Percentiles rank a stretch among this genome's conserved stretches.
phyloP scores from a whole-genome alignment of 2,797 vertebrate genomes.

The Masticophis lateralis region DNA sequence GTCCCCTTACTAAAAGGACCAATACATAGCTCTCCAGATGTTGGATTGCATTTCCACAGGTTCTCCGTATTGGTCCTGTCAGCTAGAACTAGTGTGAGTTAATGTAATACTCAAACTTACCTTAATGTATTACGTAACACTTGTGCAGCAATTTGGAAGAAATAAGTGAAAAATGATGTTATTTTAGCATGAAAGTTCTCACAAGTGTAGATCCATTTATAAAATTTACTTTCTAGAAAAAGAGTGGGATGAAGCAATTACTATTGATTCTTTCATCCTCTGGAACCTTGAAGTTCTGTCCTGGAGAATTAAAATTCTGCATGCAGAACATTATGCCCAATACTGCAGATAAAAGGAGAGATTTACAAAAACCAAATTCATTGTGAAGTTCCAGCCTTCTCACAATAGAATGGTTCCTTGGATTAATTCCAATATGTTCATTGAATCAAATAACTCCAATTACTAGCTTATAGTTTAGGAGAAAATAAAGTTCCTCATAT shows the following conservation, averaged over 20 bases:
- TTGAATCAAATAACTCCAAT: background rate
- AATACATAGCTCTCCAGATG: background rate
- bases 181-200: background rate
- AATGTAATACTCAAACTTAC: background rate
- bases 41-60: background rate
- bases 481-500: background rate
- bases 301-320: background rate
- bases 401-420: background rate
- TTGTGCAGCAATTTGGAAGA: background rate
- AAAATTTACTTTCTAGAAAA: background rate
- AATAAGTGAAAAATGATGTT: background rate
- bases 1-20: background rate
- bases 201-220: background rate
- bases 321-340: background rate
- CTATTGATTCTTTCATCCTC: background rate
- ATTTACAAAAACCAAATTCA: background rate
- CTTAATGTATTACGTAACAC: background rate
- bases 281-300: background rate
- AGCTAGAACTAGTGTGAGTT: background rate
- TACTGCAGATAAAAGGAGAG: background rate
- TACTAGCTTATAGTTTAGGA: background rate
- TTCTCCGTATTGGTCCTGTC: background rate
- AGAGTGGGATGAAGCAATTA: background rate
- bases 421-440: background rate
- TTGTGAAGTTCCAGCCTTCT: background rate